phyloP scores from a whole-genome alignment of 2,797 vertebrate genomes.

The Champsocephalus esox region DNA sequence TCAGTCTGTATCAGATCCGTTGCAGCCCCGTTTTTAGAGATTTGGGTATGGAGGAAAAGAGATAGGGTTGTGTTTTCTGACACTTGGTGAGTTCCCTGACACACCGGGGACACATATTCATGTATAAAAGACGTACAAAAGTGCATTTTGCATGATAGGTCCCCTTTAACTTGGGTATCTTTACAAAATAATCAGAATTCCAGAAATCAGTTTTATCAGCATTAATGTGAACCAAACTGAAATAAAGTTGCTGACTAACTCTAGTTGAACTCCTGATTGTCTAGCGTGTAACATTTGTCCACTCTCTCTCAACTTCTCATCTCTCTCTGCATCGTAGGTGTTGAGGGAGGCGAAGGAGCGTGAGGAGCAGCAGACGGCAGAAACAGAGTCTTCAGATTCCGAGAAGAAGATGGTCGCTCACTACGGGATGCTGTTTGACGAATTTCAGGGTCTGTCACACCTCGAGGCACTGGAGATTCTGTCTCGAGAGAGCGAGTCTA shows the following conservation, averaged over 20 bases:
- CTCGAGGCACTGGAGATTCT: slow-evolving; percentile 97
- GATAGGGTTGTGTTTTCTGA: too few relatives aligned
- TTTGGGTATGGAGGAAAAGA: too few relatives aligned
- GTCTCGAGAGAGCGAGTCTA: slow-evolving; percentile 94
- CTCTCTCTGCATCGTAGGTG: slow-evolving; percentile 80
- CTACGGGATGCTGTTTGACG: slow-evolving; percentile 97
- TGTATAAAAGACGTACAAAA: too few relatives aligned
- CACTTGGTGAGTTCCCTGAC: too few relatives aligned
- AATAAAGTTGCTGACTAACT: not conserved
- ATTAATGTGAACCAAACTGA: too few relatives aligned
- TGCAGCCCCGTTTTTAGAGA: too few relatives aligned
- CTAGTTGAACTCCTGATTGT: not conserved
- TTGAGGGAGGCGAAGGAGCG: slow-evolving; percentile 95
- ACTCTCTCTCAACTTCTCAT: not conserved
- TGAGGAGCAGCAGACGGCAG: slow-evolving; percentile 89
- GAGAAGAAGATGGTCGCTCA: slow-evolving; percentile 89
- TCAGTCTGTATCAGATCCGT: too few relatives aligned
- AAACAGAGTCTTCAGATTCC: slow-evolving; percentile 73
- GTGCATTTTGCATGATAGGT: too few relatives aligned
- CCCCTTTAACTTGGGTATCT: too few relatives aligned
- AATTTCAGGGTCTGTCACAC: slow-evolving; percentile 97
- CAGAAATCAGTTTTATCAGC: too few relatives aligned
- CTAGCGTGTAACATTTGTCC: not conserved
- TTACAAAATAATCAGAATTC: too few relatives aligned
- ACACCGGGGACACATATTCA: too few relatives aligned